Evolutionary conservation across 2,888 invertebrate genomes (phyloP).

Genomic region (Lithophane semibrunnea): DNA sequence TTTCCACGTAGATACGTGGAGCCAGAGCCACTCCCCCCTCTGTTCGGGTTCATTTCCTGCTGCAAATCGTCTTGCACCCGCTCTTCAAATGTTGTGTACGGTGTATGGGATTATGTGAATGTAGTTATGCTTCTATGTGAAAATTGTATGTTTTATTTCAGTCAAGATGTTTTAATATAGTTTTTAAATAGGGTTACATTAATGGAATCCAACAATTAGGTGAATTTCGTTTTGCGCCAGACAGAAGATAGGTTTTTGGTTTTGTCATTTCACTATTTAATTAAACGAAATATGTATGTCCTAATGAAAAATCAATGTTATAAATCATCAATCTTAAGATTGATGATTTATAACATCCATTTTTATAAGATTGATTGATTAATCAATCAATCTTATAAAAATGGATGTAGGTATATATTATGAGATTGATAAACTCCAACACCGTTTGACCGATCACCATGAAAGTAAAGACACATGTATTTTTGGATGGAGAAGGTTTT

Average conservation of each 20-base stretch:
- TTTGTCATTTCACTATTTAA: neutral
- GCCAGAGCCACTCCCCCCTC: conserved; percentile 75
- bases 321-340: no score
- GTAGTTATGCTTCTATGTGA: neutral
- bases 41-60: conserved; percentile 84
- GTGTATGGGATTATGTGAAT: conserved; percentile 26
- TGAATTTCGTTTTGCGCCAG: neutral
- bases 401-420: no score
- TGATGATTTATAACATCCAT: no score
- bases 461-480: no score
- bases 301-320: neutral
- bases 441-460: no score
- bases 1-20: conserved; percentile 17
- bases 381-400: no score
- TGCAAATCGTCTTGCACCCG: conserved; percentile 80
- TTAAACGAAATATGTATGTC: neutral
- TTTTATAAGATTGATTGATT: no score
- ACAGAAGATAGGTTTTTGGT: neutral
- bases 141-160: neutral
- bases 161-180: neutral
- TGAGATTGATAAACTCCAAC: no score
- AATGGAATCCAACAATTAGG: neutral
- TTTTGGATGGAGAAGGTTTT: no score
- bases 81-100: conserved; percentile 34
- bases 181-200: neutral